Evolutionary conservation across 2,888 invertebrate genomes (phyloP), one percentile per base, ranked within the genome.

Genomic region (Brachynemurus nebulosus): DNA sequence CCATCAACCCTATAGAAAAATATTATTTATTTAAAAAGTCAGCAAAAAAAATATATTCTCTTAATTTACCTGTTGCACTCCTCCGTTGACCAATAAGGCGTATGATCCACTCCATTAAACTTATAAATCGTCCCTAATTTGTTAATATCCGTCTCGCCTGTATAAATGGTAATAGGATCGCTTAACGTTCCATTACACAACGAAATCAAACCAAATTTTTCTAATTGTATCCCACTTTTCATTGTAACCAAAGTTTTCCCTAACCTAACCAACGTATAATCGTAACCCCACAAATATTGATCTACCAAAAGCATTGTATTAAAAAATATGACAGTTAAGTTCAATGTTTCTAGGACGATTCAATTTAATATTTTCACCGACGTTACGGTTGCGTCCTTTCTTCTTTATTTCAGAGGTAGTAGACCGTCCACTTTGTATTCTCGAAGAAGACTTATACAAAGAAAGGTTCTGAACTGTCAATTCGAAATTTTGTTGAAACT

Each of bases 281-380:
- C 74, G 54, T 86, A 86, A 0, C 86, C 86, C 76, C 81, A 83
- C 0, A 86, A 68, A 47, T 77, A 80, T 17, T 58, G 66, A 49
- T 72, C 67, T 0, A 73, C 75, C n/a, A n/a, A n/a, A n/a, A n/a
- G n/a, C n/a, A n/a, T n/a, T n/a, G n/a, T n/a, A n/a, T n/a, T n/a
- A n/a, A n/a, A n/a, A n/a, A n/a, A n/a, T n/a, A n/a, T n/a, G n/a
- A n/a, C n/a, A n/a, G n/a, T n/a, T n/a, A n/a, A n/a, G n/a, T n/a
- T n/a, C n/a, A n/a, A n/a, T n/a, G n/a, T n/a, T n/a, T n/a, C n/a
- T n/a, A n/a, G n/a, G n/a, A n/a, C n/a, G n/a, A n/a, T n/a, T n/a
- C n/a, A n/a, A n/a, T n/a, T n/a, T n/a, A n/a, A n/a, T n/a, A n/a
- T n/a, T n/a, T n/a, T n/a, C n/a, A n/a, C n/a, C n/a, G n/a, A n/a